phyloP scores from a whole-genome alignment of 1,140 invertebrate genomes.

The Bombus terrestris region DNA sequence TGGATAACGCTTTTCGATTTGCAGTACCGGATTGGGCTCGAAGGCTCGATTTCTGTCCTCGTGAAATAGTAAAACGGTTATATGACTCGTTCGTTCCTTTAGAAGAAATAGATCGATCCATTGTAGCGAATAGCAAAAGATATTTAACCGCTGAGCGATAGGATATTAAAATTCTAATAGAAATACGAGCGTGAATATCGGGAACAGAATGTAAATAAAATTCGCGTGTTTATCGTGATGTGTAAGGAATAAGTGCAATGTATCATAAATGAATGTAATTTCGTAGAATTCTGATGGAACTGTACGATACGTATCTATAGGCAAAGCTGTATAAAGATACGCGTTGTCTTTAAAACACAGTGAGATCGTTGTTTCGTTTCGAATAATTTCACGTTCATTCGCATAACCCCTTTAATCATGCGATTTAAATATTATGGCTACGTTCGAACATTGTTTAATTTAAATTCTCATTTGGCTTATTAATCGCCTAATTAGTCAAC shows the following conservation, averaged over 20 bases:
- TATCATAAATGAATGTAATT: slow-evolving; percentile 40
- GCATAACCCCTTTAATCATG: neutral
- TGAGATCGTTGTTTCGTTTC: slow-evolving; percentile 21
- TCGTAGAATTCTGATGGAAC: slow-evolving; percentile 25
- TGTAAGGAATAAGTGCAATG: slow-evolving; percentile 27
- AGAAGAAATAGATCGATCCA: slow-evolving; percentile 32
- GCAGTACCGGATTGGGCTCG: neutral
- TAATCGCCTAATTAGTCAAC: no score
- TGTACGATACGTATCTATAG: slow-evolving; percentile 13
- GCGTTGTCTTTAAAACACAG: slow-evolving; percentile 20
- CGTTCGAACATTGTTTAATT: neutral
- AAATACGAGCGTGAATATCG: slow-evolving; percentile 3
- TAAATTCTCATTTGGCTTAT: neutral
- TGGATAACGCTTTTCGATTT: no score
- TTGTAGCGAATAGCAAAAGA: slow-evolving; percentile 19
- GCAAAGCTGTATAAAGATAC: neutral
- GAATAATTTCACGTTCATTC: neutral
- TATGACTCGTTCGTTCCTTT: slow-evolving; percentile 25
- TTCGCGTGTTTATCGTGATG: slow-evolving; percentile 19
- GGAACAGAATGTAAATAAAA: slow-evolving; percentile 39
- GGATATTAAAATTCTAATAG: slow-evolving; percentile 17
- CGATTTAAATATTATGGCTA: no score
- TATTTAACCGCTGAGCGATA: slow-evolving; percentile 34
- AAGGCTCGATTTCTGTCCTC: neutral
- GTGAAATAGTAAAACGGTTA: neutral